Conservation (phyloP, 2,888 invertebrate genomes). For the Temnothorax unifasciatus region DNA sequence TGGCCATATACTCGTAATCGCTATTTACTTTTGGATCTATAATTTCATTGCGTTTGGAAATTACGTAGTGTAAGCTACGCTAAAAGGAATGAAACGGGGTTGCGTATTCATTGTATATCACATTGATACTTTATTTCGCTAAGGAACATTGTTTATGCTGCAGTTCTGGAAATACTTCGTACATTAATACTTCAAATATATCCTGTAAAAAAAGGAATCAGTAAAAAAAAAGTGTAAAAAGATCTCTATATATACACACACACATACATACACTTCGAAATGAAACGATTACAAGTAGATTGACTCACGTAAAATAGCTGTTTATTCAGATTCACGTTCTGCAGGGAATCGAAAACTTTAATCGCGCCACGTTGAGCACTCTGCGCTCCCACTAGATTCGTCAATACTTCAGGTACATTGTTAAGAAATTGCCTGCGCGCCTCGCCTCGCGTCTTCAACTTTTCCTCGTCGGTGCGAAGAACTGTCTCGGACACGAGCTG, state of each 20-base stretch:
- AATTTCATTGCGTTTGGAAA: neutral
- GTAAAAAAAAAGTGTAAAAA: neutral
- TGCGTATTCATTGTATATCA: slow-evolving; percentile 12
- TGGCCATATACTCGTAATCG: too few relatives aligned
- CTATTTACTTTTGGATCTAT: neutral
- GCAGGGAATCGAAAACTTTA: slow-evolving; percentile 95
- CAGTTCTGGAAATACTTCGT: slow-evolving; percentile 87
- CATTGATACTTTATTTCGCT: slow-evolving; percentile 39
- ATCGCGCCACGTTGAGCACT: slow-evolving; percentile 94
- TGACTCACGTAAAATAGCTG: slow-evolving; percentile 95
- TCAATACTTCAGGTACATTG: slow-evolving; percentile 93
- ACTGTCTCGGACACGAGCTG: slow-evolving; percentile 89
- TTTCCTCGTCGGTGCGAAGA: slow-evolving; percentile 89
- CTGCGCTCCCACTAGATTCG: slow-evolving; percentile 94
- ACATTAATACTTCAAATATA: slow-evolving; percentile 87
- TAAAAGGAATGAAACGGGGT: neutral
- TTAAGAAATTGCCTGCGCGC: slow-evolving; percentile 91
- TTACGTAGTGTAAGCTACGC: neutral
- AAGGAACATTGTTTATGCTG: slow-evolving; percentile 72
- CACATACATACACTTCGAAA: neutral
- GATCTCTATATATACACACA: neutral
- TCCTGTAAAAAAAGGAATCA: slow-evolving; percentile 85
- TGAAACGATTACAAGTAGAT: neutral
- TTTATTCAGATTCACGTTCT: slow-evolving; percentile 95
- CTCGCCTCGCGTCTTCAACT: slow-evolving; percentile 90